A percentile compares a stretch with the other conserved stretches of the same genome.
Conservation (phyloP, 2,888 invertebrate species). For the Amitus sp. region DNA sequence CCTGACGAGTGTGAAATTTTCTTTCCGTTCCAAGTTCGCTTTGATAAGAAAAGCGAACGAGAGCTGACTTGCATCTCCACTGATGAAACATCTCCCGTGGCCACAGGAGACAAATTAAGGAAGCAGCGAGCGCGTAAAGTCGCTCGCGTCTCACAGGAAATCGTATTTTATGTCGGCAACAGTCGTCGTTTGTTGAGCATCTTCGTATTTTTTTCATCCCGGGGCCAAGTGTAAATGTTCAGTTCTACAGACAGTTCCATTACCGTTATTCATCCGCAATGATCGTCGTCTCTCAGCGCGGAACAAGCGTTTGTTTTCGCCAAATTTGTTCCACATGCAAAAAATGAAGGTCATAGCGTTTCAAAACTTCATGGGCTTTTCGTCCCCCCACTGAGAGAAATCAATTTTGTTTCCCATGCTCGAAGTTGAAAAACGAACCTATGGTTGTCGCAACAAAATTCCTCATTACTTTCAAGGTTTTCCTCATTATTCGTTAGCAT, state of each 20-base stretch:
- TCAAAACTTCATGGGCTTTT: too few relatives aligned
- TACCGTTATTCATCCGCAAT: conserved; percentile 26
- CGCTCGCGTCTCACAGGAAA: conserved; percentile 17
- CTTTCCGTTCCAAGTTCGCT: background rate
- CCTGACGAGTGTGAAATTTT: too few relatives aligned
- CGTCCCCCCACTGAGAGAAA: too few relatives aligned
- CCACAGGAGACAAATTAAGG: conserved; percentile 21
- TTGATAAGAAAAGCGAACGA: conserved; percentile 6
- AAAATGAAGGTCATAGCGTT: too few relatives aligned
- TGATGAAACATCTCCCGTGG: conserved; percentile 28
- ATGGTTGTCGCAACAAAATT: too few relatives aligned
- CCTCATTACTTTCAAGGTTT: too few relatives aligned
- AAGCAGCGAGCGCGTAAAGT: conserved; percentile 14
- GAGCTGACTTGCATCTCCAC: conserved; percentile 15
- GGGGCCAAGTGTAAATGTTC: conserved; percentile 4
- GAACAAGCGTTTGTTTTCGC: background rate
- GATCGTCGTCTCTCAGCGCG: conserved; percentile 8
- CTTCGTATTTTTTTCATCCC: conserved; percentile 1
- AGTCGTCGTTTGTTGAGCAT: conserved; percentile 23
- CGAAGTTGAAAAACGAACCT: too few relatives aligned
- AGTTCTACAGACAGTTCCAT: conserved; percentile 27
- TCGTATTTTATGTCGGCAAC: conserved; percentile 22
- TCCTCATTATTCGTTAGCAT: too few relatives aligned
- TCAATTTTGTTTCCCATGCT: too few relatives aligned
- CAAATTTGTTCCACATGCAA: too few relatives aligned